phyloP scores from a whole-genome alignment of 92 coral and sea anemone species.

The Siderastrea radians region DNA sequence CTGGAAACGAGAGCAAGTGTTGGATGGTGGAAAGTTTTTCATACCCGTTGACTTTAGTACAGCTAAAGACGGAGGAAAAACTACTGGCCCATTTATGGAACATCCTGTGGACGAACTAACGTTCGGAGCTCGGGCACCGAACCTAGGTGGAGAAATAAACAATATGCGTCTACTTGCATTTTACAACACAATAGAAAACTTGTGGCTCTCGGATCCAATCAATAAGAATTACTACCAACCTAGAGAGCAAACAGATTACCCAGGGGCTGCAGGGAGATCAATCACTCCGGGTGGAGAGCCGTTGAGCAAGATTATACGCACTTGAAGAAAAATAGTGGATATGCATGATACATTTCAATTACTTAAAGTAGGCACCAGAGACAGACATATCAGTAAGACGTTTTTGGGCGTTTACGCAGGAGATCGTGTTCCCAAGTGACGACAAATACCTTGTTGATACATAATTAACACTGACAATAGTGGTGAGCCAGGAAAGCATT shows the following conservation, averaged over 20 bases:
- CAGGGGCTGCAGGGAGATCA: slow-evolving; percentile 1
- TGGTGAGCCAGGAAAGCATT: not conserved
- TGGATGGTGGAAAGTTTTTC: slow-evolving; percentile 2
- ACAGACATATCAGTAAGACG: slow-evolving; percentile 1
- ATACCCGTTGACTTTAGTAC: slow-evolving; percentile 13
- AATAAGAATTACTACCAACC: slow-evolving; percentile 10
- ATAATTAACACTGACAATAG: not conserved
- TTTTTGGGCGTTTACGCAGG: slow-evolving; percentile 7
- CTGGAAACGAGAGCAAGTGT: not conserved
- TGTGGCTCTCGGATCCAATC: slow-evolving; percentile 11
- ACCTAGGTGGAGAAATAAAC: not conserved
- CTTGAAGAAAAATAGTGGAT: not conserved
- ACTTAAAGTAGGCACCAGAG: not conserved
- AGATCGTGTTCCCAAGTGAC: not conserved
- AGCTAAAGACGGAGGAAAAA: slow-evolving; percentile 3
- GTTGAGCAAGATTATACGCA: slow-evolving; percentile 1
- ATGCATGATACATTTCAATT: slow-evolving; percentile 8
- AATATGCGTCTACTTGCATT: not conserved
- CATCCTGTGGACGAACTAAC: slow-evolving; percentile 1
- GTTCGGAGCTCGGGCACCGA: not conserved
- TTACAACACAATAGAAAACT: not conserved
- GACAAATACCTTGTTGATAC: slow-evolving; percentile 8
- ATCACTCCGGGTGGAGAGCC: slow-evolving; percentile 1
- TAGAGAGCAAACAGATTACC: slow-evolving; percentile 8
- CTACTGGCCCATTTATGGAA: slow-evolving; percentile 7